A percentile compares a stretch with the other conserved stretches of the same genome.
These are phyloP conservation scores for Hapalemur alaotrensis DNA, from an alignment of 2,797 vertebrate species.

Conservation along the genomic window DNA sequence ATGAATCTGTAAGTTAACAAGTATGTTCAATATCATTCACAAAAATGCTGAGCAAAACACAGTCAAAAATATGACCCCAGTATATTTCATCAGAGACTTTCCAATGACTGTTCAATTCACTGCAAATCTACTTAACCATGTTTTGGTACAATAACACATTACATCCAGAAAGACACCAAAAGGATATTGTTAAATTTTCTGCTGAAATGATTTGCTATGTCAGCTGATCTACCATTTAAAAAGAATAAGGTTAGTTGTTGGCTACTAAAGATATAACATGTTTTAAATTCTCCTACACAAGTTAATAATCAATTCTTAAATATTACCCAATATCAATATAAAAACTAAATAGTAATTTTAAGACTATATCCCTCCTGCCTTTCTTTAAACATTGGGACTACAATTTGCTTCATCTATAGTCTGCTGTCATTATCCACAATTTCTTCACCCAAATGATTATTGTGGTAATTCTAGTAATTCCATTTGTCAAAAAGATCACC, in stretches of 20 bases:
- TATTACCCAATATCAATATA: not conserved
- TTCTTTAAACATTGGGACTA: not conserved
- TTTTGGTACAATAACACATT: not conserved
- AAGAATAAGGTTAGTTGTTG: not conserved
- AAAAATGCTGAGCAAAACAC: not conserved
- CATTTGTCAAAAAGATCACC: slow-evolving; percentile 27
- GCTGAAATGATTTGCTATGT: slow-evolving; percentile 28
- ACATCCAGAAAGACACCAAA: not conserved
- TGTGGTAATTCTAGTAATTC: not conserved
- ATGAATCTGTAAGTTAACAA: not conserved
- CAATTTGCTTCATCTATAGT: not conserved
- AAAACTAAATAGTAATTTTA: slow-evolving; percentile 8
- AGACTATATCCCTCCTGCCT: not conserved
- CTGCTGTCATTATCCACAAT: slow-evolving; percentile 8
- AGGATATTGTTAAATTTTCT: not conserved
- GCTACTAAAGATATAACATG: not conserved
- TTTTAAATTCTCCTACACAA: slow-evolving; percentile 9
- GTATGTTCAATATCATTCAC: not conserved
- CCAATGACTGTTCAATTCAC: not conserved
- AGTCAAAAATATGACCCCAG: not conserved
- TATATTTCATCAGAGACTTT: not conserved
- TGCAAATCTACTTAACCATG: not conserved
- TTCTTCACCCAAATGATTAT: slow-evolving; percentile 13
- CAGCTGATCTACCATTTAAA: not conserved
- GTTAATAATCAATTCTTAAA: not conserved